A percentile compares a stretch with the other conserved stretches of the same genome.
phyloP scores from a whole-genome alignment of 1,140 invertebrate genomes.

The Harlomillsia oculata region DNA sequence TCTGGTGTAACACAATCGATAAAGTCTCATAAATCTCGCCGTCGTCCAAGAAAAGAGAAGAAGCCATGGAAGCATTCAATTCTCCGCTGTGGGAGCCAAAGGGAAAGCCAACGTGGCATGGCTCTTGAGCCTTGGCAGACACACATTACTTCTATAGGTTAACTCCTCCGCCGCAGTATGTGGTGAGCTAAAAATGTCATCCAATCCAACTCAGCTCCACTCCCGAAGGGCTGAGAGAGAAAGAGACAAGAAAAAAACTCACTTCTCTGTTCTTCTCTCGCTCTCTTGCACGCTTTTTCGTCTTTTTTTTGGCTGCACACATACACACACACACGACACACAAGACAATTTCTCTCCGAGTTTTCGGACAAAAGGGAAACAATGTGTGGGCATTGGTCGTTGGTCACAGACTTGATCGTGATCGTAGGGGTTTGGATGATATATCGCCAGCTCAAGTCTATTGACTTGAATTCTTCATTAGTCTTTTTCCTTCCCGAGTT shows the following conservation, averaged over 20 bases:
- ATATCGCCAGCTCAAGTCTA: not conserved
- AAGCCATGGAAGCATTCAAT: not conserved
- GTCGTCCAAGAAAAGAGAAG: slow-evolving; percentile 1
- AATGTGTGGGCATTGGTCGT: too few species aligned
- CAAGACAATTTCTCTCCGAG: too few species aligned
- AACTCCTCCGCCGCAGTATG: slow-evolving; percentile 22
- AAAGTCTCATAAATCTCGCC: slow-evolving; percentile 33
- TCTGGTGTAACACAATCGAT: slow-evolving; percentile 32
- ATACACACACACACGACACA: too few species aligned
- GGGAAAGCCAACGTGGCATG: not conserved
- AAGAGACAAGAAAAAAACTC: slow-evolving; percentile 1
- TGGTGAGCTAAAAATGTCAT: slow-evolving; percentile 28
- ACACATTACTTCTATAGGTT: slow-evolving; percentile 23
- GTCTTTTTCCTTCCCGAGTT: too few species aligned
- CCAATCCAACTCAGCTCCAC: slow-evolving; percentile 18
- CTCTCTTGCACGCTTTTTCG: not conserved
- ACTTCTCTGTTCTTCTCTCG: not conserved
- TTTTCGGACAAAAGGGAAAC: too few species aligned
- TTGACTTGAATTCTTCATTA: slow-evolving; percentile 22
- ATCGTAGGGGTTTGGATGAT: too few species aligned
- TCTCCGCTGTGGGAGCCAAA: slow-evolving; percentile 4
- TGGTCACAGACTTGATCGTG: too few species aligned
- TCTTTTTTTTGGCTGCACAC: not conserved
- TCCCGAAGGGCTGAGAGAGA: too few species aligned
- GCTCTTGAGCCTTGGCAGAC: slow-evolving; percentile 18